Evolutionary conservation across 2,797 vertebrate species (phyloP).

Genomic region (Mormyrus hasselquistii): DNA sequence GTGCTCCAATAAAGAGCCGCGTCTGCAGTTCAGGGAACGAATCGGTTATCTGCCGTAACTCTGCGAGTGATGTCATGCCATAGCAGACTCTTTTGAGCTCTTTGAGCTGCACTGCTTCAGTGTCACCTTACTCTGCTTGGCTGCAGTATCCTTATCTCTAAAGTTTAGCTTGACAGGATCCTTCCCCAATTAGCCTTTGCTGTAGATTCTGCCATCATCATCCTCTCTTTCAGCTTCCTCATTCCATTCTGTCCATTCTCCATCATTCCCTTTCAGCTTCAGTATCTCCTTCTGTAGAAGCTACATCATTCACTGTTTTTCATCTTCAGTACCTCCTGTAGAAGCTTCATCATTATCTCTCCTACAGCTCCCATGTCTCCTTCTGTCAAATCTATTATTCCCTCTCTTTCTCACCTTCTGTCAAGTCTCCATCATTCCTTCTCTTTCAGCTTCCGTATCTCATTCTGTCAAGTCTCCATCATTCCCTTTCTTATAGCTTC

Average conservation of each 20-base stretch:
- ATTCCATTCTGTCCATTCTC: background rate
- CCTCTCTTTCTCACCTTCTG: background rate
- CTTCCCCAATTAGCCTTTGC: background rate
- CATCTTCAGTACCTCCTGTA: background rate
- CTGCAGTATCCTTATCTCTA: background rate
- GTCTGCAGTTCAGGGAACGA: background rate
- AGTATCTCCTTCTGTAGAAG: background rate
- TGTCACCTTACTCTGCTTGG: background rate
- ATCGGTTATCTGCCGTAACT: background rate
- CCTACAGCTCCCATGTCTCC: background rate
- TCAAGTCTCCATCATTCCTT: background rate
- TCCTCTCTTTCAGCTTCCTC: background rate
- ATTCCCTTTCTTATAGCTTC: background rate
- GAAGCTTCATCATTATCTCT: background rate
- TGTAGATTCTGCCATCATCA: background rate
- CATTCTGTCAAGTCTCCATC: background rate
- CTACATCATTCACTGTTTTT: background rate
- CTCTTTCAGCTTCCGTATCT: background rate
- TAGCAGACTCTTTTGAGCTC: background rate
- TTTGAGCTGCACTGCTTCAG: slow-evolving; percentile 7
- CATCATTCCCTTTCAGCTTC: background rate
- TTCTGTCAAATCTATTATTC: background rate
- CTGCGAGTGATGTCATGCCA: background rate
- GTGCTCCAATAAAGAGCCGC: background rate
- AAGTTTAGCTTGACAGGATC: background rate